Conservation (phyloP, 2,113 vertebrate genomes). For the Propithecus coquereli region DNA sequence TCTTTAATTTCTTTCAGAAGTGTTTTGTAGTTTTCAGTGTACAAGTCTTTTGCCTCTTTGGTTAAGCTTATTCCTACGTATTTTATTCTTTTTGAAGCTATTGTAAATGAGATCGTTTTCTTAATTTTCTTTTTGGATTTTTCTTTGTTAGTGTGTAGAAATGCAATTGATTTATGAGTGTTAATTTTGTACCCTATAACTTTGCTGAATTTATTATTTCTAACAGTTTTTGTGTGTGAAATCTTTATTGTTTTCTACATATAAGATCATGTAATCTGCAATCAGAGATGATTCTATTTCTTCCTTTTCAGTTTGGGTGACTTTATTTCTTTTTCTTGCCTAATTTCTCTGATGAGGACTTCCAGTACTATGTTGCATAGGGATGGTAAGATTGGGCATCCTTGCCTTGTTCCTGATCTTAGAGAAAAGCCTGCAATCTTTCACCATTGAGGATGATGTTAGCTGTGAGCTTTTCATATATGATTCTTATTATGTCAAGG, state of each 20-base stretch:
- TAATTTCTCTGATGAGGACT: background rate
- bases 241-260: background rate
- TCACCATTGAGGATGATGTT: no score
- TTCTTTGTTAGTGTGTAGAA: no score
- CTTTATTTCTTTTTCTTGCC: background rate
- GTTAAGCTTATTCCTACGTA: no score
- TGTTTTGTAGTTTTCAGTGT: no score
- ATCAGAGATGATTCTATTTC: background rate
- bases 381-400: background rate
- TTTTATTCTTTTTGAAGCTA: no score
- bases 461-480: background rate
- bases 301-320: background rate
- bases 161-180: no score
- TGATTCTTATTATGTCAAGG: background rate
- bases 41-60: no score
- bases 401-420: background rate
- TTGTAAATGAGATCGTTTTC: no score
- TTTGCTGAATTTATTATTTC: no score
- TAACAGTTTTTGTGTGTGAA: background rate
- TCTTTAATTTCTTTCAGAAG: no score
- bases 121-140: no score
- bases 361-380: background rate
- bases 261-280: background rate
- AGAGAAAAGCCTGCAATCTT: background rate
- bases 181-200: no score